phyloP scores from a whole-genome alignment of 2,113 vertebrate species.

The Rhagologus leucostigma region DNA sequence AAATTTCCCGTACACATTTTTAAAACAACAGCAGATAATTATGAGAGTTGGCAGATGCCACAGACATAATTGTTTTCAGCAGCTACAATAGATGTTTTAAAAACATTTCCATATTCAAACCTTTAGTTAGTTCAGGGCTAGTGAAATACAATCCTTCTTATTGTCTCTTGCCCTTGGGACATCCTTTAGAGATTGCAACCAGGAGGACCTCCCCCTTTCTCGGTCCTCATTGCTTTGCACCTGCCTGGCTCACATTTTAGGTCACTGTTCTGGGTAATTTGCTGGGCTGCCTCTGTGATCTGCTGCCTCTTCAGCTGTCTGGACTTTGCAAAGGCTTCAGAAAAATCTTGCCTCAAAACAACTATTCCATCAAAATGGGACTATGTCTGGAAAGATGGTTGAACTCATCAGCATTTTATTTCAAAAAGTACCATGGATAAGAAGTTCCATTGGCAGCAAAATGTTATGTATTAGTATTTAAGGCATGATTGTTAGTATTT shows the following conservation, averaged over 20 bases:
- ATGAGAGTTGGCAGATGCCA: neutral
- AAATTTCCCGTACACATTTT: neutral
- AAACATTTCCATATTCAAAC: constrained; percentile 15
- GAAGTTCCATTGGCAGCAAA: neutral
- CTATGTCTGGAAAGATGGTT: neutral
- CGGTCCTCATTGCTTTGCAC: neutral
- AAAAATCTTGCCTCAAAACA: neutral
- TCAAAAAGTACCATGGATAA: neutral
- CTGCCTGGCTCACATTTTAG: neutral
- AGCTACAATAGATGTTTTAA: constrained; percentile 1
- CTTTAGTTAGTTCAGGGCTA: neutral
- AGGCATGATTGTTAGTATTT: neutral
- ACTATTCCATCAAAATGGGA: neutral
- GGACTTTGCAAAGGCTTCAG: neutral
- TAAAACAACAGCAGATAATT: constrained; percentile 28
- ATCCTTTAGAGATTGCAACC: neutral
- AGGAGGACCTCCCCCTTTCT: neutral
- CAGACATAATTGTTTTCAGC: constrained; percentile 23
- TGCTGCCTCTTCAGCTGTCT: neutral
- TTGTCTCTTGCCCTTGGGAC: neutral
- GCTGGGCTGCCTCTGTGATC: neutral
- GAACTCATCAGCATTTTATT: neutral
- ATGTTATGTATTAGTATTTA: neutral
- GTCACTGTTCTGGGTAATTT: neutral
- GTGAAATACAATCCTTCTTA: neutral